Conservation (phyloP, 2,888 invertebrate genomes). For the Frankliniella fusca region DNA sequence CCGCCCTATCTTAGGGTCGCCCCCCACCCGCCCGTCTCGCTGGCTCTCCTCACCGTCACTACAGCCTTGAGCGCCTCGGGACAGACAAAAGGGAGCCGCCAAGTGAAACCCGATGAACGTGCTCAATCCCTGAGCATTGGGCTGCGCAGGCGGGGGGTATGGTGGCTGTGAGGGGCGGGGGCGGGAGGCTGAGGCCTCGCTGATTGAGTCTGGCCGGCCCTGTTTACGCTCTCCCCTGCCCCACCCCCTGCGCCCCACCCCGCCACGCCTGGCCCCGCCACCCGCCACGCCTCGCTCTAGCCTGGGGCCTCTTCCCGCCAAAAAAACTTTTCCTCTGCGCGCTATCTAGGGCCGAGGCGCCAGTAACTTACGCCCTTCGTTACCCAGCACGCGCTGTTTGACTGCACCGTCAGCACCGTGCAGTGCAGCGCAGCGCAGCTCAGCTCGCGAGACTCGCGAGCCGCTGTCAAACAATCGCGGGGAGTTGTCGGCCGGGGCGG, state of each 20-base stretch:
- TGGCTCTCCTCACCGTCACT: too few relatives aligned
- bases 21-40: too few relatives aligned
- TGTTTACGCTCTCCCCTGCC: not conserved
- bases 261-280: not conserved
- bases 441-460: not conserved
- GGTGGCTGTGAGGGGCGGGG: too few relatives aligned
- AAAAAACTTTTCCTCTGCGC: not conserved
- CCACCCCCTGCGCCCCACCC: not conserved
- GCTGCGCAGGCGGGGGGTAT: too few relatives aligned
- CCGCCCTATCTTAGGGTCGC: too few relatives aligned
- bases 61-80: too few relatives aligned
- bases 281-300: not conserved
- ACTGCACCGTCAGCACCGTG: not conserved
- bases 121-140: too few relatives aligned
- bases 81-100: too few relatives aligned
- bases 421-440: not conserved
- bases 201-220: constrained; percentile 8
- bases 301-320: constrained; percentile 19
- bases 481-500: not conserved
- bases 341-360: not conserved
- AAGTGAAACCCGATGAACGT: too few relatives aligned
- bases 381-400: not conserved
- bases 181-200: not conserved
- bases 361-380: not conserved
- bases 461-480: not conserved